Percentiles rank a stretch among this genome's conserved stretches.
Conservation (phyloP, 2,797 vertebrate genomes). For the Catostomus latipinnis region DNA sequence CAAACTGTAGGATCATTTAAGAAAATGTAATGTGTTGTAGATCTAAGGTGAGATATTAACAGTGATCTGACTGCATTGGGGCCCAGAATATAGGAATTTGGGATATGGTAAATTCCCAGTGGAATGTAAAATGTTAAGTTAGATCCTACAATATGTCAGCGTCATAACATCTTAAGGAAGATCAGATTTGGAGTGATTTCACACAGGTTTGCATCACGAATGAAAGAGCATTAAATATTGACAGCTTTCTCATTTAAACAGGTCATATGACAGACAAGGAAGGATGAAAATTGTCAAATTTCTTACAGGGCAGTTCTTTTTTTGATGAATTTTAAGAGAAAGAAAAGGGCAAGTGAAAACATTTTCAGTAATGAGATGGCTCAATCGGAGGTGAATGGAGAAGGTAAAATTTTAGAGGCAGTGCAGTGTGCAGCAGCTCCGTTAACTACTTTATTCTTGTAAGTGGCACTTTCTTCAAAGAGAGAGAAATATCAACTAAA, state of each 20-base stretch:
- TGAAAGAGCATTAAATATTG: neutral
- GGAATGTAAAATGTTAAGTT: neutral
- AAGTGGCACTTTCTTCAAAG: constrained; percentile 25
- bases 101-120: neutral
- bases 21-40: neutral
- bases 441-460: constrained; percentile 34
- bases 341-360: constrained; percentile 33
- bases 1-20: neutral
- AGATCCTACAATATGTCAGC: neutral
- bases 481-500: neutral
- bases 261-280: neutral
- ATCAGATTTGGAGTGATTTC: neutral
- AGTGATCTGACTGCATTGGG: neutral
- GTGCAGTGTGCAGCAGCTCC: constrained; percentile 13
- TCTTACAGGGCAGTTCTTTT: constrained; percentile 14
- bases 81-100: neutral
- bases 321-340: constrained; percentile 6
- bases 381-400: constrained; percentile 21
- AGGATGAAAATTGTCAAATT: neutral
- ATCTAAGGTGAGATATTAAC: no score
- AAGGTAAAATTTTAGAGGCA: constrained; percentile 16
- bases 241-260: neutral
- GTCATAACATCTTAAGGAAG: neutral
- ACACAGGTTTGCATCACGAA: neutral
- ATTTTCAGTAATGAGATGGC: constrained; percentile 24